Percentiles rank a stretch among this genome's conserved stretches.
Conservation (phyloP, 2,888 invertebrate genomes). For the Agriopis marginaria region DNA sequence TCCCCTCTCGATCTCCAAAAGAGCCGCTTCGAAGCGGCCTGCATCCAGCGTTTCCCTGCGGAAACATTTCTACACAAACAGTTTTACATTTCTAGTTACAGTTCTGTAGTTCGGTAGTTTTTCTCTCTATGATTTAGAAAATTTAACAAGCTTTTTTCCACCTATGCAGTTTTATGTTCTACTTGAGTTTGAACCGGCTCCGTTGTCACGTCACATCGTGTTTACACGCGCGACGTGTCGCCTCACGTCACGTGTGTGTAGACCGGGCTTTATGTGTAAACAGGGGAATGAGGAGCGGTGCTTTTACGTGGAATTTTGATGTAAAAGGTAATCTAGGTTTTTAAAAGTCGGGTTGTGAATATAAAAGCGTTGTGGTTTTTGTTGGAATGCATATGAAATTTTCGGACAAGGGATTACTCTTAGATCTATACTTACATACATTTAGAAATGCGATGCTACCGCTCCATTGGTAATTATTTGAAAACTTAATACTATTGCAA, state of each 20-base stretch:
- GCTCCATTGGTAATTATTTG: no score
- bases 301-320: slow-evolving; percentile 31
- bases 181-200: slow-evolving; percentile 1
- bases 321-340: slow-evolving; percentile 23
- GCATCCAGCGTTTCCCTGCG: no score
- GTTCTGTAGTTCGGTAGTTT: neutral
- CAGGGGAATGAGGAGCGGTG: slow-evolving; percentile 21
- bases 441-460: no score
- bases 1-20: no score
- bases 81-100: no score
- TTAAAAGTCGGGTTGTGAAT: slow-evolving; percentile 22
- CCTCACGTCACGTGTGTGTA: slow-evolving; percentile 28
- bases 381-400: neutral
- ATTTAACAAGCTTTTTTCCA: slow-evolving; percentile 5
- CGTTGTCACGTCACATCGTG: slow-evolving; percentile 26
- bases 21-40: no score
- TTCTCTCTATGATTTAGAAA: neutral
- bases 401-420: no score
- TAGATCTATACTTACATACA: no score
- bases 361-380: slow-evolving; percentile 14
- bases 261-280: slow-evolving; percentile 29
- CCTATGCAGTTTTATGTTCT: slow-evolving; percentile 7
- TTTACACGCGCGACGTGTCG: slow-evolving; percentile 33
- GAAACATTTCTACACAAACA: no score
- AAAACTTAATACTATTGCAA: no score